A percentile compares a stretch with the other conserved stretches of the same genome.
Evolutionary conservation across 2,888 invertebrate genomes (phyloP).

Genomic region (Stenodema calcarata): DNA sequence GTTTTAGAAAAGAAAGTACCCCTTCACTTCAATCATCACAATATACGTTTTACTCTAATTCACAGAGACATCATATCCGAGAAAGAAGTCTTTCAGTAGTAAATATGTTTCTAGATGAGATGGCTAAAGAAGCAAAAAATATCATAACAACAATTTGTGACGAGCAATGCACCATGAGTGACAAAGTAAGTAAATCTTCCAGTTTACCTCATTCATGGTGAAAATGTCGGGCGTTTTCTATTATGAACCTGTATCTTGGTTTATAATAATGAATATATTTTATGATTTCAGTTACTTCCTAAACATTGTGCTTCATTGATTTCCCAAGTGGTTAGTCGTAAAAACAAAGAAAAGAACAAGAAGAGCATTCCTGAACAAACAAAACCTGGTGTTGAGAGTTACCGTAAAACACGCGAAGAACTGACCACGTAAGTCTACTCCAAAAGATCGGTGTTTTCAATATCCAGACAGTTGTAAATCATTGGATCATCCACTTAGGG

Average conservation of each 20-base stretch:
- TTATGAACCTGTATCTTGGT: too few species aligned
- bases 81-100: constrained; percentile 95
- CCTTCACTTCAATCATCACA: too few species aligned
- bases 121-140: constrained; percentile 98
- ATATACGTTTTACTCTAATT: neutral
- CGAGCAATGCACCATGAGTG: constrained; percentile 96
- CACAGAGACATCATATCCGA: constrained; percentile 86
- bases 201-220: too few species aligned
- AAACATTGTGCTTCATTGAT: constrained; percentile 94
- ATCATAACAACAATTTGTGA: constrained; percentile 98
- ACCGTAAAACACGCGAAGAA: constrained; percentile 93
- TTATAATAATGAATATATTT: neutral
- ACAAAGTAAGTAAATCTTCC: constrained; percentile 67
- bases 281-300: constrained; percentile 71
- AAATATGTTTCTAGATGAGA: constrained; percentile 96
- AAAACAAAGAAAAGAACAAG: constrained; percentile 91
- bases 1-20: too few species aligned
- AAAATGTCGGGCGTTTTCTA: too few species aligned
- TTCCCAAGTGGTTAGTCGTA: constrained; percentile 85
- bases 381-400: constrained; percentile 95
- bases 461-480: too few species aligned
- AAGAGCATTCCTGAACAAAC: constrained; percentile 85
- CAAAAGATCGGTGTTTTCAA: neutral
- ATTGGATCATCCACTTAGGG: too few species aligned
- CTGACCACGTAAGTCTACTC: constrained; percentile 73